Evolutionary conservation across 1,140 invertebrate genomes (phyloP), one percentile per base, ranked within the genome.

Genomic region (Drosophila sp.): DNA sequence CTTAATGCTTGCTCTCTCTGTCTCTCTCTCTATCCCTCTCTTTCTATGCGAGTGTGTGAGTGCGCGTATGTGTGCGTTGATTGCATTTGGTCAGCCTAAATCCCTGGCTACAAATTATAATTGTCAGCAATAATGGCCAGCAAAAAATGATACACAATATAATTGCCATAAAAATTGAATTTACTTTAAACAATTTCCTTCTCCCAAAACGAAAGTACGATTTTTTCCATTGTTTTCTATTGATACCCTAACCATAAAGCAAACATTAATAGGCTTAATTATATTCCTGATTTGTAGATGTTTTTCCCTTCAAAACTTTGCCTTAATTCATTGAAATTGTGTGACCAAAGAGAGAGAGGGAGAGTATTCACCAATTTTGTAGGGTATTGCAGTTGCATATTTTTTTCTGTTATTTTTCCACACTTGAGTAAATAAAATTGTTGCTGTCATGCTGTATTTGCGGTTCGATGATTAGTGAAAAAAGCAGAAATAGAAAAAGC

Each of bases 31-130:
- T 35, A 27, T 64, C 3, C 55, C 7, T 55, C 4, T 57, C 3
- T 33, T 4, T 27, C 27, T 27, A 17, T 50, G 6, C 25, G 25
- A 67, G 38, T 41, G 55, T 38, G 56, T 38, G 35, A n/a, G 47
- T 70, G 54, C 33, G 35, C 40, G 38, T 50, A 47, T 69, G 50
- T 65, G 58, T 70, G 70, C 72, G 75, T 70, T 77, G 75, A 77
- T 77, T 77, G 71, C 75, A 77, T 77, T 70, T 74, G 58, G 65
- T 56, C 44, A 30, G 41, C 44, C 40, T 44, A 58, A 77, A 74
- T 65, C 72, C 61, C 41, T 47, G 57, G 56, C 61, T 61, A 64
- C 70, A 64, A 54, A 76, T 72, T 63, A 74, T 70, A 60, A 70
- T 74, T 70, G 62, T 44, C 32, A 47, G 60, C 35, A 74, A 77